Conservation (phyloP, 2,113 vertebrate genomes). For the Mormoops blainvillei region DNA sequence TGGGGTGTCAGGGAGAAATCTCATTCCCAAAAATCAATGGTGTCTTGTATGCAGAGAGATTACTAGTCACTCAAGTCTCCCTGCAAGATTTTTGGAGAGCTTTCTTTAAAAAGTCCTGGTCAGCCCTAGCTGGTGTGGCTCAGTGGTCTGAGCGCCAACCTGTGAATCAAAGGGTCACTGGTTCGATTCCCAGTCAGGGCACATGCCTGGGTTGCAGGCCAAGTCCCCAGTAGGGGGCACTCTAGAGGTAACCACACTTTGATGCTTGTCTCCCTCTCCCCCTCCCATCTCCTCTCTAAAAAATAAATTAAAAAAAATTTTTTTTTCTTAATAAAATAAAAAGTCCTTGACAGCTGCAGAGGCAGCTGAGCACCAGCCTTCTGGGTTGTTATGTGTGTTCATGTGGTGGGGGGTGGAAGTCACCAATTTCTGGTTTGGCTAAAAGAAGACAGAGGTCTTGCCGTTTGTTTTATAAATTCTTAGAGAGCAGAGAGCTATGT, state of each 20-base stretch:
- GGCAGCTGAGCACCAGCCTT: not conserved
- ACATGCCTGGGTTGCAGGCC: too few species aligned
- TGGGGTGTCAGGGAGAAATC: not conserved
- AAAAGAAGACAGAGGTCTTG: not conserved
- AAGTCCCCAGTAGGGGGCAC: too few species aligned
- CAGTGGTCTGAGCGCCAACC: too few species aligned
- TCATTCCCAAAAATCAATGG: not conserved
- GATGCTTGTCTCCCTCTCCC: too few species aligned
- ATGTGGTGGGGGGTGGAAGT: not conserved
- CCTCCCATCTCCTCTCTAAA: too few species aligned
- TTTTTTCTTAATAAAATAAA: too few species aligned
- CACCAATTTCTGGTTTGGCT: not conserved
- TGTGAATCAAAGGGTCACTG: too few species aligned
- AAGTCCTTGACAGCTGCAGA: constrained; percentile 35
- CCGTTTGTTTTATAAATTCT: not conserved
- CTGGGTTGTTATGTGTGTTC: not conserved
- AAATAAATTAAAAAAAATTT: too few species aligned
- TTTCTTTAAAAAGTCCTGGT: not conserved
- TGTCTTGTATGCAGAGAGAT: not conserved
- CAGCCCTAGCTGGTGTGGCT: too few species aligned
- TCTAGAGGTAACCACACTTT: too few species aligned
- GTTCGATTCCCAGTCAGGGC: too few species aligned
- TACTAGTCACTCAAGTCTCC: not conserved
- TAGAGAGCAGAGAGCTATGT: not conserved
- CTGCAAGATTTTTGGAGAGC: not conserved